These are phyloP conservation scores for Ageneiosus marmoratus DNA, from an alignment of 2,113 vertebrate species.

Conservation along the genomic window DNA sequence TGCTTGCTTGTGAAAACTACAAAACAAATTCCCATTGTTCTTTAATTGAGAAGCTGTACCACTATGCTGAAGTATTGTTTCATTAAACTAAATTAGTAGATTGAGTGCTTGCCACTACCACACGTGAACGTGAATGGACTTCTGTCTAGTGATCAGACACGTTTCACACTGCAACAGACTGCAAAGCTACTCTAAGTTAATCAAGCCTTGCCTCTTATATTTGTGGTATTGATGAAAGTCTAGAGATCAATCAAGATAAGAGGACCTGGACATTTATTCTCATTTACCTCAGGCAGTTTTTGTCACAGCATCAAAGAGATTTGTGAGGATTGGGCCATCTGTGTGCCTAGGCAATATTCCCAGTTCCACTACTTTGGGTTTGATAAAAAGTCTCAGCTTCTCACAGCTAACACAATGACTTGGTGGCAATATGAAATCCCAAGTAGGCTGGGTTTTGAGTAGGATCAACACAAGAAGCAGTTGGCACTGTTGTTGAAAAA, in stretches of 20 bases:
- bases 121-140: conserved; percentile 23
- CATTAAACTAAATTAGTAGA: conserved; percentile 35
- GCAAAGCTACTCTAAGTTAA: conserved; percentile 41
- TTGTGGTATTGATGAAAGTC: conserved; percentile 62
- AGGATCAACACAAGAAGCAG: neutral
- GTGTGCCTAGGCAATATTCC: conserved; percentile 55
- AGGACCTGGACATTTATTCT: conserved; percentile 63
- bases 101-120: conserved; percentile 29
- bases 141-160: conserved; percentile 22
- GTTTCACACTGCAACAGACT: conserved; percentile 20
- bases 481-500: neutral
- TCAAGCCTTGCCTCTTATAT: conserved; percentile 55
- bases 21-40: conserved; percentile 8
- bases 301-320: conserved; percentile 53
- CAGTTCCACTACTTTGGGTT: conserved; percentile 35
- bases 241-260: conserved; percentile 60
- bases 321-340: conserved; percentile 56
- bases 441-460: conserved; percentile 3
- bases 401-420: conserved; percentile 20
- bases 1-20: neutral
- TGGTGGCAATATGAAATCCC: conserved; percentile 12
- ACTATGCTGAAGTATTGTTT: conserved; percentile 21
- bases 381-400: conserved; percentile 43
- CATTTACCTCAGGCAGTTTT: conserved; percentile 56
- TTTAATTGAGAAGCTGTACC: conserved; percentile 25